Evolutionary conservation across 2,797 vertebrate genomes (phyloP).

Genomic region (Gorsachius magnificus): DNA sequence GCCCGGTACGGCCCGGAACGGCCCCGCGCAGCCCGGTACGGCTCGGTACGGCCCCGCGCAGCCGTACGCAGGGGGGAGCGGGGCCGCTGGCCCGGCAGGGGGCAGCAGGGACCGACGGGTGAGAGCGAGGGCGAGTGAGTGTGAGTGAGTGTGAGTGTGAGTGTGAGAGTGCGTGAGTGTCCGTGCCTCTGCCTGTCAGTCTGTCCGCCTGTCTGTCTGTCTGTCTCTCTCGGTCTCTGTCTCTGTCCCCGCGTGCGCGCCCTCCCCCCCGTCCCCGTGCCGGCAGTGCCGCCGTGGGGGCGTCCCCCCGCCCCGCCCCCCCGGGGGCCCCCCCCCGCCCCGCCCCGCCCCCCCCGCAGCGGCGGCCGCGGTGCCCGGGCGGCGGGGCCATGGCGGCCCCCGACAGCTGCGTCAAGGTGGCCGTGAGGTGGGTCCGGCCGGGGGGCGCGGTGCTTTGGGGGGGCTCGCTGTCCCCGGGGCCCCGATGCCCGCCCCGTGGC

Average conservation of each 20-base stretch:
- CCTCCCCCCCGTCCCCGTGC: too few species aligned
- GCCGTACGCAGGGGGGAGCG: not conserved
- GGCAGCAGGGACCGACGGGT: not conserved
- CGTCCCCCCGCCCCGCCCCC: too few species aligned
- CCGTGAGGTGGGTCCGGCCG: slow-evolving; percentile 84
- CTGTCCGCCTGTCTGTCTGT: too few species aligned
- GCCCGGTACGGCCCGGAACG: too few species aligned
- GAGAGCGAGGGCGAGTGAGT: not conserved
- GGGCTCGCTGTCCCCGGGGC: not conserved
- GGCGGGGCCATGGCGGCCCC: slow-evolving; percentile 82
- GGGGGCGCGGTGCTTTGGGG: not conserved
- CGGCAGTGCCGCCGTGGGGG: too few species aligned
- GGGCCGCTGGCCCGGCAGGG: not conserved
- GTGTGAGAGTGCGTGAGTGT: too few species aligned
- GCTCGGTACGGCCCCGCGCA: not conserved
- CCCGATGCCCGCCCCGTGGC: not conserved
- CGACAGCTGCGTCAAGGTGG: slow-evolving; percentile 94
- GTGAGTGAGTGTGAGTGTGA: too few species aligned
- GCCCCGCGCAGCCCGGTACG: too few species aligned
- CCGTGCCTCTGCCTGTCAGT: too few species aligned
- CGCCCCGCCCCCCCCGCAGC: not conserved
- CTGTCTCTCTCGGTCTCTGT: too few species aligned
- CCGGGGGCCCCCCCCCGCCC: too few species aligned
- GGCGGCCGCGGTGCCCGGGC: not conserved
- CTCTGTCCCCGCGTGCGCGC: too few species aligned